A percentile compares a stretch with the other conserved stretches of the same genome.
These are phyloP conservation scores for Diplolepis rosae DNA, from an alignment of 2,888 invertebrate species.

Conservation along the genomic window DNA sequence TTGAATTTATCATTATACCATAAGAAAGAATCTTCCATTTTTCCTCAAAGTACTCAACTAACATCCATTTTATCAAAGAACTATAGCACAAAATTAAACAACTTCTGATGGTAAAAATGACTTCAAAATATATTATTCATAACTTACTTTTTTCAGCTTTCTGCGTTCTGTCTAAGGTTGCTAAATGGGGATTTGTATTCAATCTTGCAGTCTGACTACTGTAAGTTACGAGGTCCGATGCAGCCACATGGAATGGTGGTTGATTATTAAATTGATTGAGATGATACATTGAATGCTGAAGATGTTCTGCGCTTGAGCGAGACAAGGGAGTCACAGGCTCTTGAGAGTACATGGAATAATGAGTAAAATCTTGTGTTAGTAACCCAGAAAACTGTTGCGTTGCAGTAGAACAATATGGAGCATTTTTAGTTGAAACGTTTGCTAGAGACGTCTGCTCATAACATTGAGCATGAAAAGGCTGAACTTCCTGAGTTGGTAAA, in stretches of 20 bases:
- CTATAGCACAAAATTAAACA: too few relatives aligned
- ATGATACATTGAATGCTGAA: not conserved
- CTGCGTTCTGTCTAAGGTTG: not conserved
- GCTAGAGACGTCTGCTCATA: slow-evolving; percentile 28
- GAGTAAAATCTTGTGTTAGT: slow-evolving; percentile 33
- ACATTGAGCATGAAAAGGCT: slow-evolving; percentile 17
- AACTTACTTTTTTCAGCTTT: not conserved
- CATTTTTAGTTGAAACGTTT: not conserved
- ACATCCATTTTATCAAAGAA: too few relatives aligned
- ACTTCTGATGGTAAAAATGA: too few relatives aligned
- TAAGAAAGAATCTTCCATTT: too few relatives aligned
- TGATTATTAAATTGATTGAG: not conserved
- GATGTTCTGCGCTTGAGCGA: not conserved
- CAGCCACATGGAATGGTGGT: not conserved
- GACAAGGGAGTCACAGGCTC: not conserved
- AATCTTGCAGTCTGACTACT: slow-evolving; percentile 35
- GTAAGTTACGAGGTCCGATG: not conserved
- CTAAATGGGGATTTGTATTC: slow-evolving; percentile 23
- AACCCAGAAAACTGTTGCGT: slow-evolving; percentile 23
- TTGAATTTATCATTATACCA: too few relatives aligned
- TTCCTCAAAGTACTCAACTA: too few relatives aligned
- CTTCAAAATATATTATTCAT: too few relatives aligned
- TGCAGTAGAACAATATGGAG: slow-evolving; percentile 24
- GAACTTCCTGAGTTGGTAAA: slow-evolving; percentile 9
- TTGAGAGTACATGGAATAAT: not conserved